Evolutionary conservation across 2,888 invertebrate genomes (phyloP).

Genomic region (Noctua janthe): DNA sequence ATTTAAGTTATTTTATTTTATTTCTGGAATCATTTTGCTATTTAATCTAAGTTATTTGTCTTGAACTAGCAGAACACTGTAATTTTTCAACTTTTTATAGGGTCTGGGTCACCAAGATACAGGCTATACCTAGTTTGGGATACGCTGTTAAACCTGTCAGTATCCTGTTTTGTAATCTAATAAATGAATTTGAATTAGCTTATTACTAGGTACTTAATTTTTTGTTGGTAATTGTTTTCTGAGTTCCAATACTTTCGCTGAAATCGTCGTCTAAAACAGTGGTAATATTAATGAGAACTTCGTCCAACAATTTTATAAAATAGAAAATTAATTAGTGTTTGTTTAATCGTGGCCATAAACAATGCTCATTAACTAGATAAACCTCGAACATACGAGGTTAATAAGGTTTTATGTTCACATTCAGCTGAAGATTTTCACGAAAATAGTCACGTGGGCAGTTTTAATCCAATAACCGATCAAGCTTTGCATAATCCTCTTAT

Average conservation of each 20-base stretch:
- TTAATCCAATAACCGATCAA: conserved; percentile 77
- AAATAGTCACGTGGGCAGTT: conserved; percentile 55
- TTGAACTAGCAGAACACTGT: too few relatives aligned
- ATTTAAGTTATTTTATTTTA: too few relatives aligned
- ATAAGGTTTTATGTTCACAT: conserved; percentile 50
- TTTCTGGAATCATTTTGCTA: too few relatives aligned
- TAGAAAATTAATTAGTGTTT: conserved; percentile 12
- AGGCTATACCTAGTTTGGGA: too few relatives aligned
- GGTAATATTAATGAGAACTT: background rate
- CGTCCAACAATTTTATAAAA: background rate
- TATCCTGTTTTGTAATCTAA: too few relatives aligned
- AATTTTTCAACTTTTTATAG: too few relatives aligned
- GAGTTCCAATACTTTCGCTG: background rate
- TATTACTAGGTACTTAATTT: too few relatives aligned
- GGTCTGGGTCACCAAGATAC: too few relatives aligned
- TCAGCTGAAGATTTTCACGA: conserved; percentile 48
- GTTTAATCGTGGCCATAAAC: background rate
- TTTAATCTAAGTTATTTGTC: too few relatives aligned
- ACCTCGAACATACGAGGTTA: conserved; percentile 35
- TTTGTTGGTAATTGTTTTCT: background rate
- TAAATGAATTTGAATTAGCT: too few relatives aligned
- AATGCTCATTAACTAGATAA: conserved; percentile 22
- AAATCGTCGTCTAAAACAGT: background rate
- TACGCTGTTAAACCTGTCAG: too few relatives aligned
- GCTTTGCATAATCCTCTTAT: conserved; percentile 80